phyloP scores from a whole-genome alignment of 2,113 vertebrate species.

The Apistogramma diplotaenia region DNA sequence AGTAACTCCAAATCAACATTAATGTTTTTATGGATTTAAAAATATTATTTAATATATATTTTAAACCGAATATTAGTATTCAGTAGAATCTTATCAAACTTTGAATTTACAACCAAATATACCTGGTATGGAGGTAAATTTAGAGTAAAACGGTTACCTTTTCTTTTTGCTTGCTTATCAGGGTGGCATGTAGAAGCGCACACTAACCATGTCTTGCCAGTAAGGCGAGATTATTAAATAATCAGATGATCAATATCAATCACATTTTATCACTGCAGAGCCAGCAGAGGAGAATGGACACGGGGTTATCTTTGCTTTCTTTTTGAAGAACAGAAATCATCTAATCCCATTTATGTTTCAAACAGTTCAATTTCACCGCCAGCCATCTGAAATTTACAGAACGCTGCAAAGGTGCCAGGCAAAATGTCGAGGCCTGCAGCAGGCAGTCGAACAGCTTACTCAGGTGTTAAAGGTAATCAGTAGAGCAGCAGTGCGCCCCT shows the following conservation, averaged over 20 bases:
- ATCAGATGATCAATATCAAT: conserved; percentile 27
- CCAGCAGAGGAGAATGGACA: conserved; percentile 6
- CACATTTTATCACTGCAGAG: background rate
- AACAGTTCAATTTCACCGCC: conserved; percentile 46
- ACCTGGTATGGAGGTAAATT: background rate
- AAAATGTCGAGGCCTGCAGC: conserved; percentile 25
- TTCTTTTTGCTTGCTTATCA: background rate
- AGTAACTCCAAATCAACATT: background rate
- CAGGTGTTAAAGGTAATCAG: conserved; percentile 36
- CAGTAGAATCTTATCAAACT: background rate
- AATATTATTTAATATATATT: too few relatives aligned
- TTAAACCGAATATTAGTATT: background rate
- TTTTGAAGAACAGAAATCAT: conserved; percentile 6
- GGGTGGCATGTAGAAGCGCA: background rate
- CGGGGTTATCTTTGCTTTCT: background rate
- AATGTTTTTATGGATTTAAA: background rate
- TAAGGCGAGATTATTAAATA: conserved; percentile 14
- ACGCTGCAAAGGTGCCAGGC: background rate
- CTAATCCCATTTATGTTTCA: conserved; percentile 48
- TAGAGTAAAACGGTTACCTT: background rate
- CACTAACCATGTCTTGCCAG: background rate
- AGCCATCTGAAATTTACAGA: conserved; percentile 33
- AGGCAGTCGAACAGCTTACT: background rate
- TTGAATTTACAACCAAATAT: background rate
- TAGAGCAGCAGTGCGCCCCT: conserved; percentile 3